A percentile compares a stretch with the other conserved stretches of the same genome.
These are phyloP conservation scores for Theropithecus gelada DNA, from an alignment of 2,113 vertebrate species.

Conservation along the genomic window DNA sequence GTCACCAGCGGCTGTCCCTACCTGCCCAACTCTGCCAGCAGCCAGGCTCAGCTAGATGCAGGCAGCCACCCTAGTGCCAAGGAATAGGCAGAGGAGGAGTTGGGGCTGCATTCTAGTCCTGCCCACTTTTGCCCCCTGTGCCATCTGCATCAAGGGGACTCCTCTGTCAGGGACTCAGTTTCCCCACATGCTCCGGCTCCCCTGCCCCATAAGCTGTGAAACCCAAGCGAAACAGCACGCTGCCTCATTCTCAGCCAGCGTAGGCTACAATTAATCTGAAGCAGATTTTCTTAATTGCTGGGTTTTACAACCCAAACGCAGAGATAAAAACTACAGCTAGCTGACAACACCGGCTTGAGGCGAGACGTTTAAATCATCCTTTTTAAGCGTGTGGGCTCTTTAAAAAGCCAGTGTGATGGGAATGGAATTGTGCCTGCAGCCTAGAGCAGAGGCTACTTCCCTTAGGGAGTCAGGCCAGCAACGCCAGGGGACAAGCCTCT, in stretches of 20 bases:
- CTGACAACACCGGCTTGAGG: not conserved
- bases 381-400: not conserved
- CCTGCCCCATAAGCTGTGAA: not conserved
- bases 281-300: conserved; percentile 14
- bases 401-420: not conserved
- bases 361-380: not conserved
- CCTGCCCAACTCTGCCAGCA: too few relatives aligned
- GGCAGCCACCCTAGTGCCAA: not conserved
- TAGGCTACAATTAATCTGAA: not conserved
- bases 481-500: conserved; percentile 33
- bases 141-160: not conserved
- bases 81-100: not conserved
- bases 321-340: not conserved
- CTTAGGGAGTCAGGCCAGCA: conserved; percentile 21
- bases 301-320: conserved; percentile 30
- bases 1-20: not conserved
- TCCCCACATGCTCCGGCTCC: not conserved
- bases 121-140: not conserved
- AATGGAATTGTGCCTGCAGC: not conserved
- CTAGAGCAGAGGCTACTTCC: not conserved
- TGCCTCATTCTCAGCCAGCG: not conserved
- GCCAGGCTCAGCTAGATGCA: too few relatives aligned
- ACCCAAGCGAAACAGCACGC: fast-evolving
- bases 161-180: not conserved
- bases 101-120: not conserved